Evolutionary conservation across 2,113 vertebrate genomes (phyloP).

Genomic region (Polypterus senegalus): DNA sequence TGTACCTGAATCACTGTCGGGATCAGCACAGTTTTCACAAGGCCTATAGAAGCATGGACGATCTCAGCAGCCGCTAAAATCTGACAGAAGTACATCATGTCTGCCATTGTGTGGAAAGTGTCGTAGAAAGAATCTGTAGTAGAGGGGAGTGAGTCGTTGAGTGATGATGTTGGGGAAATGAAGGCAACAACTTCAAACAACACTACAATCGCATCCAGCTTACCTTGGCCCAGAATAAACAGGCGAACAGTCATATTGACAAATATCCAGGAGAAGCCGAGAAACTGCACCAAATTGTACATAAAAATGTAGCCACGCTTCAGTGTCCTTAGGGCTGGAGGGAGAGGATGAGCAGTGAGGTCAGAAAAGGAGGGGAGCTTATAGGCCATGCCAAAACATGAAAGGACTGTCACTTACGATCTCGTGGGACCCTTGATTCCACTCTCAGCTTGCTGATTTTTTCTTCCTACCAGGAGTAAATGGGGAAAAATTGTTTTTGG

Average conservation of each 20-base stretch:
- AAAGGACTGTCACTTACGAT: conserved; percentile 54
- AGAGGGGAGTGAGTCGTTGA: conserved; percentile 13
- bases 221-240: conserved; percentile 76
- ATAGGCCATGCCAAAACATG: background rate
- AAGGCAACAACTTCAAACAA: background rate
- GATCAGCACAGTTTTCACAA: conserved; percentile 62
- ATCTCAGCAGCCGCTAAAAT: conserved; percentile 73
- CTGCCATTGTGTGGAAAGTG: conserved; percentile 74
- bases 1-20: conserved; percentile 70
- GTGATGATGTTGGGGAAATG: background rate
- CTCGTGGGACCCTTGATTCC: conserved; percentile 59
- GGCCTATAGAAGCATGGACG: conserved; percentile 70
- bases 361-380: background rate
- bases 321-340: conserved; percentile 30
- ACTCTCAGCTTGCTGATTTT: conserved; percentile 66
- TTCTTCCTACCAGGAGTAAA: conserved; percentile 58
- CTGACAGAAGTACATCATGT: conserved; percentile 94
- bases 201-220: conserved; percentile 28
- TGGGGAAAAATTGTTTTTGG: too few relatives aligned
- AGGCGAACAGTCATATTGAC: conserved; percentile 89
- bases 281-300: conserved; percentile 91
- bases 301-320: conserved; percentile 75
- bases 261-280: conserved; percentile 95
- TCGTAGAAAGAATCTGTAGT: conserved; percentile 78
- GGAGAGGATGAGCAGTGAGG: background rate